A percentile compares a stretch with the other conserved stretches of the same genome.
These are phyloP conservation scores for Pyralis farinalis DNA, from an alignment of 2,888 invertebrate genomes.

Conservation along the genomic window DNA sequence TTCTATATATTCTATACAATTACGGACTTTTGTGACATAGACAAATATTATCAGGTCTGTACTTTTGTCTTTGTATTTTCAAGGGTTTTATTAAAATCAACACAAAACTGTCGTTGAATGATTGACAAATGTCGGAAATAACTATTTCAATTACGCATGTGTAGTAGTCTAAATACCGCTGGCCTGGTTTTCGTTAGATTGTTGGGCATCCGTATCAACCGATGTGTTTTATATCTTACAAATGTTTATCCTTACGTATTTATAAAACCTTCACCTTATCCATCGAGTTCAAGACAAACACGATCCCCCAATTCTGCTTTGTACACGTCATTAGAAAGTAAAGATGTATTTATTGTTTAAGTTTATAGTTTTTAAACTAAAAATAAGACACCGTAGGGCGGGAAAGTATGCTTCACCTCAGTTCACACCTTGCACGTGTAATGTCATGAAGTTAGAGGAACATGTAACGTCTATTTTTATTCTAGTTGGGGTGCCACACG, in stretches of 20 bases:
- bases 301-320: slow-evolving; percentile 26
- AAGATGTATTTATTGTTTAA: slow-evolving; percentile 52
- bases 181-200: not conserved
- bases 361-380: slow-evolving; percentile 50
- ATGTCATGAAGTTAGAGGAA: slow-evolving; percentile 57
- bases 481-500: slow-evolving; percentile 34
- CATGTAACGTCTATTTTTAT: slow-evolving; percentile 52
- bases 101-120: too few species aligned
- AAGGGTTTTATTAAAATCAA: too few species aligned
- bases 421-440: slow-evolving; percentile 71
- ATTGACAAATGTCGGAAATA: too few species aligned
- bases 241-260: slow-evolving; percentile 8
- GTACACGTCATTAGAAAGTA: slow-evolving; percentile 45
- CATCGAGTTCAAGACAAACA: not conserved
- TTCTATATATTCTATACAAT: too few species aligned
- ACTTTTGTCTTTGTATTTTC: too few species aligned
- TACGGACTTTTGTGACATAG: too few species aligned
- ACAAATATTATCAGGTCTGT: too few species aligned
- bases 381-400: slow-evolving; percentile 65
- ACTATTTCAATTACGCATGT: too few species aligned
- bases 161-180: not conserved
- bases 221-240: slow-evolving; percentile 4
- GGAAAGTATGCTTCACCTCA: slow-evolving; percentile 55
- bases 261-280: slow-evolving; percentile 10
- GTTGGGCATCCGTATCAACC: not conserved